Percentiles rank a stretch among this genome's conserved stretches.
These are phyloP conservation scores for Chlamydotis undulata DNA, from an alignment of 2,113 vertebrate species.

Conservation along the genomic window DNA sequence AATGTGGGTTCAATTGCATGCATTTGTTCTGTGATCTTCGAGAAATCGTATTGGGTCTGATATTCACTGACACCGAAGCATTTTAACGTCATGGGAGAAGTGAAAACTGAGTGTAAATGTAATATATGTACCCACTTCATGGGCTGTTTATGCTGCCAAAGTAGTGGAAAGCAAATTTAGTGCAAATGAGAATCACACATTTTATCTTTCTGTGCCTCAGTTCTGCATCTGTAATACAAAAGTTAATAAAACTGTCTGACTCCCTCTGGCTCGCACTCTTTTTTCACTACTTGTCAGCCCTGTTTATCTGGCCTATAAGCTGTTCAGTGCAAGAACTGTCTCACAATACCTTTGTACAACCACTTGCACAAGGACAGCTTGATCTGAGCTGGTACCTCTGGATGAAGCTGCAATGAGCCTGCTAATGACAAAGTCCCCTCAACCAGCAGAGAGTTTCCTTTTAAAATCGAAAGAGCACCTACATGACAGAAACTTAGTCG, in stretches of 20 bases:
- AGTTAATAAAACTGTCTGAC: constrained; percentile 51
- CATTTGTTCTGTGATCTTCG: neutral
- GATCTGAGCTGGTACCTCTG: neutral
- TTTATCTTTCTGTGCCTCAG: constrained; percentile 53
- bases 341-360: neutral
- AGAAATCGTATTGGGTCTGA: constrained; percentile 23
- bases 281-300: neutral
- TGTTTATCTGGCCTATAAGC: neutral
- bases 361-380: neutral
- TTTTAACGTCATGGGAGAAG: constrained; percentile 45
- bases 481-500: neutral
- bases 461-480: neutral
- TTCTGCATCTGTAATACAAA: constrained; percentile 48
- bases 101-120: constrained; percentile 61
- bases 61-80: constrained; percentile 31
- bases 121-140: constrained; percentile 55
- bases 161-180: constrained; percentile 62
- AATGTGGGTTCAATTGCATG: constrained; percentile 8
- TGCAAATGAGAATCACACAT: constrained; percentile 61
- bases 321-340: neutral
- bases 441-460: neutral
- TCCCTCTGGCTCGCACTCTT: neutral
- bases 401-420: neutral
- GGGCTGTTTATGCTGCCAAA: constrained; percentile 53
- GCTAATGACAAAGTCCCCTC: neutral